A percentile compares a stretch with the other conserved stretches of the same genome.
phyloP scores from a whole-genome alignment of 30 jellyfish, hydroid and myxozoan genomes.

The Rhopilema esculentum region DNA sequence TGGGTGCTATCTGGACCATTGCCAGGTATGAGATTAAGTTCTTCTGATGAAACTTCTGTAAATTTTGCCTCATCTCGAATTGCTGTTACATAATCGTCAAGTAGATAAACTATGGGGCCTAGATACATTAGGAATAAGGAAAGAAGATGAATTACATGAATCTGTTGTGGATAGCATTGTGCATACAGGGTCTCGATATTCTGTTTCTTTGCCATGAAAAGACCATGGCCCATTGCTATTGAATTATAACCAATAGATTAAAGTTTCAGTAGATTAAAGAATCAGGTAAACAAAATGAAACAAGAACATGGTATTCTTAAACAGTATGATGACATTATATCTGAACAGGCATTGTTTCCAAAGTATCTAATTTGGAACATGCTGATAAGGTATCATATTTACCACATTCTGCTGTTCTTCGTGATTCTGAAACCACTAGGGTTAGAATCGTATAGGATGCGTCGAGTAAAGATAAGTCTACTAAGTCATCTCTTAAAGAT shows the following conservation, averaged over 20 bases:
- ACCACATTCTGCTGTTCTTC: conserved; percentile 11
- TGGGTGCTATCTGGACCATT: conserved; percentile 43
- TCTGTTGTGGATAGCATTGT: not conserved
- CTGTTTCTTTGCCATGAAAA: conserved; percentile 9
- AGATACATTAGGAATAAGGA: conserved; percentile 17
- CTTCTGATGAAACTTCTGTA: not conserved
- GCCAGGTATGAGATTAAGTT: not conserved
- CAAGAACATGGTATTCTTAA: not conserved
- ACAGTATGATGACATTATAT: conserved; percentile 4
- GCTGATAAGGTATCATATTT: conserved; percentile 11
- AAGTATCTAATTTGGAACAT: conserved; percentile 3
- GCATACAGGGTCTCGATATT: conserved; percentile 6
- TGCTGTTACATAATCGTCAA: not conserved
- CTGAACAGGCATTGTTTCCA: conserved; percentile 17
- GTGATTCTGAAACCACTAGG: not conserved
- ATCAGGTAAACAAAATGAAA: conserved; percentile 11
- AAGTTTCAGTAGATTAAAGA: not conserved
- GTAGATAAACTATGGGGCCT: conserved; percentile 10
- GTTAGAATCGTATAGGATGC: not conserved
- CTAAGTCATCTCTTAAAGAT: conserved; percentile 8
- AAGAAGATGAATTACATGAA: conserved; percentile 22
- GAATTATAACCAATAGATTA: conserved; percentile 29
- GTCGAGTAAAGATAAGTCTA: not conserved
- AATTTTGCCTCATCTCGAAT: not conserved
- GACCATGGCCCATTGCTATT: conserved; percentile 23